These are phyloP conservation scores for Ailuropoda melanoleuca DNA, from an alignment of 2,113 vertebrate species.

Conservation along the genomic window DNA sequence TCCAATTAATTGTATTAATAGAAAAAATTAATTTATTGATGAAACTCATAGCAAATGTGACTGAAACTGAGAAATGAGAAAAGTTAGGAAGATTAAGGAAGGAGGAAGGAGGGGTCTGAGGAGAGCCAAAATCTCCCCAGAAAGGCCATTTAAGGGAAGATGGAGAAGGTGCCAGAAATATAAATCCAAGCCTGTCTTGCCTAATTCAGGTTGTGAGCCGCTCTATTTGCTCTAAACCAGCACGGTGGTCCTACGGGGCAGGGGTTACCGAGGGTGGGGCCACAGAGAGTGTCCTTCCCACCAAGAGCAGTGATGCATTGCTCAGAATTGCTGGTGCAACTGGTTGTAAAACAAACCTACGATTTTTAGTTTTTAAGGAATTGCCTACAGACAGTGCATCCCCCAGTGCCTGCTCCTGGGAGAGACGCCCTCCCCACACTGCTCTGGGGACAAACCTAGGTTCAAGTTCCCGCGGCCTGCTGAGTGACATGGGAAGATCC, in stretches of 20 bases:
- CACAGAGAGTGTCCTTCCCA: accelerated
- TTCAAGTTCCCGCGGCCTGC: accelerated
- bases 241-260: accelerated
- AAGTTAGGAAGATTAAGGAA: neutral
- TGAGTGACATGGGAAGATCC: neutral
- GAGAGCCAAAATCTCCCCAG: neutral
- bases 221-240: neutral
- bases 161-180: neutral
- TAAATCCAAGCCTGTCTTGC: neutral
- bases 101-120: neutral
- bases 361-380: neutral
- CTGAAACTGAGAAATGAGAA: neutral
- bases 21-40: neutral
- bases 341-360: neutral
- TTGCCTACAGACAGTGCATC: neutral
- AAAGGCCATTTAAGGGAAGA: neutral
- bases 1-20: neutral
- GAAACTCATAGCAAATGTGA: neutral
- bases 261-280: neutral
- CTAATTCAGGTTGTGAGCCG: neutral
- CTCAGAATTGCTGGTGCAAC: neutral
- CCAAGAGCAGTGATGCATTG: neutral
- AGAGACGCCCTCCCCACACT: too few relatives aligned
- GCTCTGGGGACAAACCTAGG: neutral
- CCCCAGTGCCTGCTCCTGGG: neutral